phyloP scores from a whole-genome alignment of 1,140 invertebrate genomes.

The Heterodera carotae region DNA sequence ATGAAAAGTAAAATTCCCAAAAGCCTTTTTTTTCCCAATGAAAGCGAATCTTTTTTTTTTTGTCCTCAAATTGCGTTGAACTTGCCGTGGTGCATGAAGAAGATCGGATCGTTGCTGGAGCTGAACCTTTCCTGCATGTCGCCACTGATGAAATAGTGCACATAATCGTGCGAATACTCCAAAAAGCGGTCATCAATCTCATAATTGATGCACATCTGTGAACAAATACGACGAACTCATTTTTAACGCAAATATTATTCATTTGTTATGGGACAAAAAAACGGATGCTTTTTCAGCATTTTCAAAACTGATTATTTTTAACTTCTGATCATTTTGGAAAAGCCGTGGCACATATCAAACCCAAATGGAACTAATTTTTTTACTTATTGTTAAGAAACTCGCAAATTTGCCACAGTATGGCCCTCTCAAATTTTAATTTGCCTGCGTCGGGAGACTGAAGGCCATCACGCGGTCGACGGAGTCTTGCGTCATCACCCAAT shows the following conservation, averaged over 20 bases:
- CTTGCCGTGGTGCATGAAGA: slow-evolving; percentile 59
- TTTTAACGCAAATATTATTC: no score
- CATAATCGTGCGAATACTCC: slow-evolving; percentile 61
- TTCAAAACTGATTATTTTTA: no score
- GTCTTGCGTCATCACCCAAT: slow-evolving; percentile 52
- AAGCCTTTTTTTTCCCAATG: no score
- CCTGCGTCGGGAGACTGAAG: slow-evolving; percentile 41
- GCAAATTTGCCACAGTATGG: no score
- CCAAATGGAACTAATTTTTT: no score
- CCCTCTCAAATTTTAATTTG: slow-evolving; percentile 8
- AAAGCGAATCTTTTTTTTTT: not conserved
- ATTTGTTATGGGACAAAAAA: no score
- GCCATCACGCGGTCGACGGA: slow-evolving; percentile 47
- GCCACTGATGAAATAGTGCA: slow-evolving; percentile 61
- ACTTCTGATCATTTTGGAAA: no score
- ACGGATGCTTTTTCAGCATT: no score
- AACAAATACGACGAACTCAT: not conserved
- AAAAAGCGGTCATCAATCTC: slow-evolving; percentile 55
- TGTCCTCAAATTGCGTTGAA: not conserved
- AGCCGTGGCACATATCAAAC: no score
- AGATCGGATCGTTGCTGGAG: slow-evolving; percentile 66
- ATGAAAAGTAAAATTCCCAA: no score
- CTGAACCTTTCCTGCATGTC: slow-evolving; percentile 62
- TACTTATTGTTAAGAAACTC: no score
- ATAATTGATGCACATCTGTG: slow-evolving; percentile 51